Conservation (phyloP, 2,113 vertebrate genomes). For the Silurus asotus region DNA sequence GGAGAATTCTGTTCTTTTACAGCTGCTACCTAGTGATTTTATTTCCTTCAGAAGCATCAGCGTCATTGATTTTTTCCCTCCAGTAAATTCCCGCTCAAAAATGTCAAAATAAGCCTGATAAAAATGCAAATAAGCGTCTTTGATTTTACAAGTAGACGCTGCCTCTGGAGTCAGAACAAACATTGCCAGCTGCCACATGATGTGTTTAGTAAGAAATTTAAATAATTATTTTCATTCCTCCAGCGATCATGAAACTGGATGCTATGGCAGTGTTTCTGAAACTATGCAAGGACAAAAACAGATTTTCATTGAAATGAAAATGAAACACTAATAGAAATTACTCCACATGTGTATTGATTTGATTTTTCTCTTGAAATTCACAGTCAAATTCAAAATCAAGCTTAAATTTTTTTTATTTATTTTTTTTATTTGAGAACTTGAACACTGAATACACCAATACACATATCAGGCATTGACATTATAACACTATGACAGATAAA, state of each 20-base stretch:
- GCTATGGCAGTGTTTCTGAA: neutral
- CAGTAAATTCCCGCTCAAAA: conserved; percentile 1
- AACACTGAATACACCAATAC: neutral
- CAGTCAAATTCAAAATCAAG: neutral
- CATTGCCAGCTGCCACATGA: neutral
- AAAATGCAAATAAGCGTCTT: conserved; percentile 9
- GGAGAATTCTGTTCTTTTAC: neutral
- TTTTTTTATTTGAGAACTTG: neutral
- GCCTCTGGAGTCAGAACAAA: neutral
- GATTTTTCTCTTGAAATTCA: neutral
- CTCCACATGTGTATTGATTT: neutral
- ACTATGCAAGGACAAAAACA: neutral
- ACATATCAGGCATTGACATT: neutral
- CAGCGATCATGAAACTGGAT: neutral
- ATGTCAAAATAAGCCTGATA: conserved; percentile 14
- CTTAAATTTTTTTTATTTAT: neutral
- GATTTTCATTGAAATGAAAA: neutral
- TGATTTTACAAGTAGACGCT: neutral
- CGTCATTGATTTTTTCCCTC: conserved; percentile 9
- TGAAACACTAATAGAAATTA: neutral
- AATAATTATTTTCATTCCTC: neutral
- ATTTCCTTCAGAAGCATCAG: neutral
- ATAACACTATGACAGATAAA: too few species aligned
- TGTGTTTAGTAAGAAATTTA: conserved; percentile 3
- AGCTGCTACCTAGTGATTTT: neutral